Conservation (phyloP, 2,888 invertebrate species). For the Kuschelorhynchus macadamiae region DNA sequence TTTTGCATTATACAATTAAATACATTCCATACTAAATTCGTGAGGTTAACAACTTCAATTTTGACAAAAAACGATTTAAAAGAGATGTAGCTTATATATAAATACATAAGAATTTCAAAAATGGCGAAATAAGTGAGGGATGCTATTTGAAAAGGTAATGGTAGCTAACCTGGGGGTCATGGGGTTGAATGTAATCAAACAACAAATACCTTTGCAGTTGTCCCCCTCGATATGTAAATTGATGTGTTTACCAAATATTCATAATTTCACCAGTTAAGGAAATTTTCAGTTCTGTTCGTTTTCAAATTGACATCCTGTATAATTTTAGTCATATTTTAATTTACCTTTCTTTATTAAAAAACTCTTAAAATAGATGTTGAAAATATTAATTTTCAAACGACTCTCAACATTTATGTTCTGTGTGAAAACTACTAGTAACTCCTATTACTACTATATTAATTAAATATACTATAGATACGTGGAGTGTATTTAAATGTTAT, state of each 20-base stretch:
- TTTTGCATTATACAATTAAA: too few species aligned
- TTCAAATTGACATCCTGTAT: background rate
- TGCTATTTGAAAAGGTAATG: background rate
- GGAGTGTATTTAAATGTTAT: too few species aligned
- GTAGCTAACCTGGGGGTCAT: background rate
- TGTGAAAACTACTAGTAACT: too few species aligned
- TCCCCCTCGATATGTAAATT: conserved; percentile 1
- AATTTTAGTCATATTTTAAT: too few species aligned
- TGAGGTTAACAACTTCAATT: conserved; percentile 7
- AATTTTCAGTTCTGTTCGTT: background rate
- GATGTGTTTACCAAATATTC: background rate
- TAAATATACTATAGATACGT: too few species aligned
- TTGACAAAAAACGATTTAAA: background rate
- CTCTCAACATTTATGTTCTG: too few species aligned
- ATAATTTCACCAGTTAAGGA: background rate
- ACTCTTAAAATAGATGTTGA: too few species aligned
- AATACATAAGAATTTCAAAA: background rate
- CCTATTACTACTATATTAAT: too few species aligned
- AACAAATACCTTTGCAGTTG: background rate
- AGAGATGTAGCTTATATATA: background rate
- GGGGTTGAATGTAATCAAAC: background rate
- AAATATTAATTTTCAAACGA: too few species aligned
- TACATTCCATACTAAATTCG: background rate
- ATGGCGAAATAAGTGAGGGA: background rate
- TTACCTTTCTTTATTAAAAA: too few species aligned